Base-by-base conservation (phyloP, 2,113 vertebrate genomes). In the Esox niger region DNA sequence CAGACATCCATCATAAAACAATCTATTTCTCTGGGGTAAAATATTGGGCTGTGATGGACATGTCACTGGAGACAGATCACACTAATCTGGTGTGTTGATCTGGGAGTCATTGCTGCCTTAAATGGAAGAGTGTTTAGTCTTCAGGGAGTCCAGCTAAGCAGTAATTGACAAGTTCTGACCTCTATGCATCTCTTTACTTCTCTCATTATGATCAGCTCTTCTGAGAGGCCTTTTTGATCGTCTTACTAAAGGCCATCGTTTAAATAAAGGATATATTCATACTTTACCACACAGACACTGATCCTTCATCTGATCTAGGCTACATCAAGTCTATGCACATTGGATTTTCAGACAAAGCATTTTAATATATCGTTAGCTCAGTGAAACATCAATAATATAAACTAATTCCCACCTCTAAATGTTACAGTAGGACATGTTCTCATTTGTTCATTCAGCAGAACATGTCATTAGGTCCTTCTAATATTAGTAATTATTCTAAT, bases 211-310 rank as follows among this genome's bases (percentile, higher is more conserved):
- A n/a, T n/a, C n/a, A n/a, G n/a, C n/a, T n/a, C n/a, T n/a, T n/a
- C n/a, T n/a, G n/a, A n/a, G n/a, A 30, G 66, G 62, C 20, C 47
- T 62, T 64, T 66, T 31, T 68, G 30, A 81, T 75, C 62, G 61
- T 23, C 33, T 61, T 15, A 56, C 72, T 64, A 29, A 63, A 70
- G 59, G 30, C 54, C 9, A 29, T 7, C 32, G 66, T 69, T 74
- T 70, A 65, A 76, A 62, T 33, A 76, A 76, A 63, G 26, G 30
- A 43, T 66, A 63, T 60, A 73, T 81, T 77, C 74, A 56, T 52
- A 64, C 38, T 29, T 27, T n/a, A 66, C 65, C 69, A 54, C 65
- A 71, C 66, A 65, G 60, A 55, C 23, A 23, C 57, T 69, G 67
- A 65, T 69, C 64, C 11, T 59, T 70, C 62, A 72, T 75, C 46